Conservation (phyloP, 2,113 vertebrate species). For the Eudorcas thomsonii region DNA sequence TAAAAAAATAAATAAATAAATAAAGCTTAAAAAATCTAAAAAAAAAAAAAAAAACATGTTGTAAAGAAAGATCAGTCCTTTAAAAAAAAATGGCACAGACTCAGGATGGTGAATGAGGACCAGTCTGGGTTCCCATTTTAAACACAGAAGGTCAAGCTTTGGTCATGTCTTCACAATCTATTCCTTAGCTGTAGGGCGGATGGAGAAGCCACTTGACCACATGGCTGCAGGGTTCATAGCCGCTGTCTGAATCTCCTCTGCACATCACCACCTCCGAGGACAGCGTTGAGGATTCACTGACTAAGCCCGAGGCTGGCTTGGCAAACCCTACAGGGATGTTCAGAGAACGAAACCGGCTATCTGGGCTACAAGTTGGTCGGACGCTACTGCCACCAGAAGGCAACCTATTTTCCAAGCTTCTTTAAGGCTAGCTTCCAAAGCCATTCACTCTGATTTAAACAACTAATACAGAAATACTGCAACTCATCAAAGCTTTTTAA, state of each 20-base stretch:
- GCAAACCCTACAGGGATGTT: not conserved
- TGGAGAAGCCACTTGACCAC: not conserved
- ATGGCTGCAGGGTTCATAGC: not conserved
- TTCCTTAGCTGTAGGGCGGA: not conserved
- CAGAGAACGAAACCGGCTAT: not conserved
- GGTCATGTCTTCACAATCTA: not conserved
- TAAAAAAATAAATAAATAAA: too few relatives aligned
- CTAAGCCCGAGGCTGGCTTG: not conserved
- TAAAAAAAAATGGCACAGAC: not conserved
- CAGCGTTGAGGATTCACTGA: not conserved
- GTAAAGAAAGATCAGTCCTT: not conserved
- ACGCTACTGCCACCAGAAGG: not conserved
- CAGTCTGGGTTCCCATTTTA: not conserved
- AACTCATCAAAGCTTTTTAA: not conserved
- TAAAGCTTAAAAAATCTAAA: too few relatives aligned
- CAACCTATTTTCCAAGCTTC: not conserved
- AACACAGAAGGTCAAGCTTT: not conserved
- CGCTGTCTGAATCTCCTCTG: not conserved
- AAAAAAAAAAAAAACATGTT: too few relatives aligned
- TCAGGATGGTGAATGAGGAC: not conserved
- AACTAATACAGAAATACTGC: not conserved
- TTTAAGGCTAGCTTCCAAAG: not conserved
- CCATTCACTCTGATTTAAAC: not conserved
- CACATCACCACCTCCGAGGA: not conserved
- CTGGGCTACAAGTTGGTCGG: not conserved